A percentile compares a stretch with the other conserved stretches of the same genome.
Conservation (phyloP, 2,888 invertebrate genomes). For the Diadegma fenestrale region DNA sequence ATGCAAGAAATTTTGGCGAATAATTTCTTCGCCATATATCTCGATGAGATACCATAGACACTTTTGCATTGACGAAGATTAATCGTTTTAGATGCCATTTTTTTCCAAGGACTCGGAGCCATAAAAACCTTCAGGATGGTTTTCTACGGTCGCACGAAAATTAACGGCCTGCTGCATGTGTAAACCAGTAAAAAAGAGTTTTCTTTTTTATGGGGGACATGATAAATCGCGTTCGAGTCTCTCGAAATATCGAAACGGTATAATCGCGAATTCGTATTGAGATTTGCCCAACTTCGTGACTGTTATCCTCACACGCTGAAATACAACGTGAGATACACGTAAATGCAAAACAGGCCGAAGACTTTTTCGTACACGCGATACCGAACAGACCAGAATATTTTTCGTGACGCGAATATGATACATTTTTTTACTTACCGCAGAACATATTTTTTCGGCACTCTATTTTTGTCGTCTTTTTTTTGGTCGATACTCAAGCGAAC, state of each 20-base stretch:
- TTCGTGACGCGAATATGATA: conserved; percentile 49
- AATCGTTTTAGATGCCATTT: conserved; percentile 25
- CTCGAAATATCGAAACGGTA: conserved; percentile 8
- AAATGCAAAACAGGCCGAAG: background rate
- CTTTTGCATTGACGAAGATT: conserved; percentile 27
- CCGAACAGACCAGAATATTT: background rate
- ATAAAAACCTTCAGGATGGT: conserved; percentile 26
- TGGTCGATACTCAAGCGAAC: background rate
- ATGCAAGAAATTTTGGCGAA: conserved; percentile 11
- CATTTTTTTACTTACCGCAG: conserved; percentile 21
- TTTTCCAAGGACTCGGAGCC: conserved; percentile 9
- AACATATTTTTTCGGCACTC: background rate
- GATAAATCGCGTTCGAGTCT: conserved; percentile 47
- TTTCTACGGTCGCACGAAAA: conserved; percentile 28
- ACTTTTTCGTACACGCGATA: conserved; percentile 22
- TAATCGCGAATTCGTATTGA: conserved; percentile 36
- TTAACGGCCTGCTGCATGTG: background rate
- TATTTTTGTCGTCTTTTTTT: background rate
- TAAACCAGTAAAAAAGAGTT: background rate
- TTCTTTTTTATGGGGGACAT: conserved; percentile 2
- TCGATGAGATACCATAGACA: background rate
- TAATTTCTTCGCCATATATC: conserved; percentile 3
- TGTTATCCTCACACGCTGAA: conserved; percentile 15
- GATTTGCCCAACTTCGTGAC: conserved; percentile 57
- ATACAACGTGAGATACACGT: conserved; percentile 8